These are phyloP conservation scores for Echiichthys vipera DNA, from an alignment of 2,797 vertebrate species.

Conservation along the genomic window DNA sequence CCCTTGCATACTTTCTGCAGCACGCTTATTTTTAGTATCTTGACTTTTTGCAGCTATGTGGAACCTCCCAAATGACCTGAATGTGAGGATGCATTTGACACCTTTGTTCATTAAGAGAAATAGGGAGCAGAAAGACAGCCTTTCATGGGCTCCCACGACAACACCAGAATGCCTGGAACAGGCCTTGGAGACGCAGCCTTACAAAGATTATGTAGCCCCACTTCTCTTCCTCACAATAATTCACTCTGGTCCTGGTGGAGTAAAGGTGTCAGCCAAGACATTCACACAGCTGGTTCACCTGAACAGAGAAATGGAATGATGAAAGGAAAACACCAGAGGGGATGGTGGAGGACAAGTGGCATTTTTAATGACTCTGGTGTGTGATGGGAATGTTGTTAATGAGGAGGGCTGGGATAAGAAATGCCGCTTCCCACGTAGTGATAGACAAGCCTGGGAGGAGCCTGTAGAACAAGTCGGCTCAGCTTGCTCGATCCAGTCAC, in stretches of 20 bases:
- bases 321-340: constrained; percentile 77
- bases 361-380: constrained; percentile 79
- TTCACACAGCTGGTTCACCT: constrained; percentile 60
- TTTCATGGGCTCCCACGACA: constrained; percentile 75
- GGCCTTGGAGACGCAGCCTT: constrained; percentile 66
- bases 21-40: constrained; percentile 80
- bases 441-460: constrained; percentile 66
- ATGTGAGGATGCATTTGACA: constrained; percentile 81
- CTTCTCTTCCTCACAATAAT: constrained; percentile 77
- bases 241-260: constrained; percentile 78
- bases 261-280: constrained; percentile 76
- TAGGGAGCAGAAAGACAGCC: constrained; percentile 67
- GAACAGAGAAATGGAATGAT: constrained; percentile 67
- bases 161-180: constrained; percentile 53
- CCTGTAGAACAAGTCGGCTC: constrained; percentile 47
- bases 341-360: constrained; percentile 71
- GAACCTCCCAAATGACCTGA: constrained; percentile 79
- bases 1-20: constrained; percentile 57
- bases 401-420: constrained; percentile 76
- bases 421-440: constrained; percentile 71
- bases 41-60: constrained; percentile 70
- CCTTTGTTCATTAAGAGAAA: constrained; percentile 85
- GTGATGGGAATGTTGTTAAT: constrained; percentile 80
- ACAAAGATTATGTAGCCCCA: constrained; percentile 69
- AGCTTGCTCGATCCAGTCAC: constrained; percentile 36